A percentile compares a stretch with the other conserved stretches of the same genome.
Evolutionary conservation across 2,888 invertebrate species (phyloP).

Genomic region (Dastarcus helophoroides): DNA sequence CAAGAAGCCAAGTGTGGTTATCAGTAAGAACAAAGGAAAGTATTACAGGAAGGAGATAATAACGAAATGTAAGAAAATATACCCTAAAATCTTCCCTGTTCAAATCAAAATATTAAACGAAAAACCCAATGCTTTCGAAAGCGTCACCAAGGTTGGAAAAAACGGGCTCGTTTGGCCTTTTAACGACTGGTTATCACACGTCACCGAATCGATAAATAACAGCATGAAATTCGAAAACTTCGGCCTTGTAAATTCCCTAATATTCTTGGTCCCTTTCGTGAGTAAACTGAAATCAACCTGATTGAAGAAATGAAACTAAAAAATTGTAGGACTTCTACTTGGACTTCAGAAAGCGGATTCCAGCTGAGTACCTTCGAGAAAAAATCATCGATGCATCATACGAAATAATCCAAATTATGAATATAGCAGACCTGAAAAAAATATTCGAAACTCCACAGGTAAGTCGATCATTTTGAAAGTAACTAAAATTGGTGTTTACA

Average conservation of each 20-base stretch:
- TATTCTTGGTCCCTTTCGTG: conserved; percentile 59
- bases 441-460: conserved; percentile 60
- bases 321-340: conserved; percentile 51
- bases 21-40: too few relatives aligned
- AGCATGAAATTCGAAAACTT: conserved; percentile 59
- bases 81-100: conserved; percentile 26
- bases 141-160: conserved; percentile 2
- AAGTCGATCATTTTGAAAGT: too few relatives aligned
- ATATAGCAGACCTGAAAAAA: conserved; percentile 56
- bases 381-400: too few relatives aligned
- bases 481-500: too few relatives aligned
- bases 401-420: conserved; percentile 54
- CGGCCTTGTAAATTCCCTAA: conserved; percentile 53
- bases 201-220: conserved; percentile 66
- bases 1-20: too few relatives aligned
- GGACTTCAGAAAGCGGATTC: conserved; percentile 58
- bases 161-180: conserved; percentile 39
- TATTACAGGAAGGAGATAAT: too few relatives aligned
- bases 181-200: conserved; percentile 60
- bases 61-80: conserved; percentile 15
- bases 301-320: conserved; percentile 3
- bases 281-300: conserved; percentile 11
- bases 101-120: conserved; percentile 26
- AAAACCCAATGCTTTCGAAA: not conserved
- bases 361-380: conserved; percentile 43